Base-by-base conservation (phyloP, 2,113 vertebrate genomes). In the Sebastes schlegelii region DNA sequence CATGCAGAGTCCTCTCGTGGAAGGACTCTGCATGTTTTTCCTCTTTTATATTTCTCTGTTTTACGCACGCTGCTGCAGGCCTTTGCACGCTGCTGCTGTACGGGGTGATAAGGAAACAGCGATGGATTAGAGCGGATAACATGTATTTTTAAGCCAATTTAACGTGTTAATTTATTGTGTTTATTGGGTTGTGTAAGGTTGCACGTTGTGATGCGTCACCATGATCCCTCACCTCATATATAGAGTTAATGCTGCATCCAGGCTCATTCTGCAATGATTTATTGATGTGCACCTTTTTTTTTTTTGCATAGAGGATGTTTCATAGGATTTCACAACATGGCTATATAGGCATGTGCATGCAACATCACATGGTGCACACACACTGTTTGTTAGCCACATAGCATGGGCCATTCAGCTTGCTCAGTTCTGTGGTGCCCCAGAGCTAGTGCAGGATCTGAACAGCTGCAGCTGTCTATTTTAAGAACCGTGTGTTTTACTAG, bases 381-480 rank as follows among this genome's bases (percentile, higher is more conserved):
- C 70, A 70, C 9, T 52, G 46, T 57, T 52, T 81, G 65, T 72
- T 60, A 74, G 45, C 70, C 49, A 51, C 66, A 55, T 42, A 81
- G 74, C 60, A 10, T 79, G 84, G 34, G 82, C 48, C 72, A 85
- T 86, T 76, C 77, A 82, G 82, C 51, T 86, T 83, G 70, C 79
- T 52, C 79, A 69, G 87, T 77, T 34, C 79, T 45, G 77, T 42
- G 62, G 62, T 72, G 57, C 80, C 91, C 74, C 42, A 16, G 80
- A 78, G 90, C 85, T 85, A 82, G 79, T 88, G 88, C 92, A 93
- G 85, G 91, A 92, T 88, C 82, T 76, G 89, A 93, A 92, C 94
- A 93, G 92, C 92, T 95, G 94, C 93, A 90, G 78, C 80, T 65
- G 71, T 85, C 94, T 94, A 95, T 95, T 95, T 95, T 94, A 89